These are phyloP conservation scores for Zaprionus inermis DNA, from an alignment of 1,140 invertebrate genomes.

Conservation along the genomic window DNA sequence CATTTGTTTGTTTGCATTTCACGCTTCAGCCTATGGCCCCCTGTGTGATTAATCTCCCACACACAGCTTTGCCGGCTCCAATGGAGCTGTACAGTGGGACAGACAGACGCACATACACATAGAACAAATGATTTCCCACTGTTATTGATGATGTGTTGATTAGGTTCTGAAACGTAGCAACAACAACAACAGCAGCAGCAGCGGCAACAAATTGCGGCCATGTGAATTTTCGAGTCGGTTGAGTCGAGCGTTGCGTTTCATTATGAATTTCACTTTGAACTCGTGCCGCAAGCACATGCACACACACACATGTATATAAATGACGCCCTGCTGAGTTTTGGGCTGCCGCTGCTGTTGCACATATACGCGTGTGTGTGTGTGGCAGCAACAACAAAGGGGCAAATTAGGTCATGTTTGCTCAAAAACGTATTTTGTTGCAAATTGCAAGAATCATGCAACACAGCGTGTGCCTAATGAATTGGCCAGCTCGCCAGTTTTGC, in stretches of 20 bases:
- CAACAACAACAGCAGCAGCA: conserved; percentile 15
- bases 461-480: conserved; percentile 79
- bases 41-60: conserved; percentile 74
- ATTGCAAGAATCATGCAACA: conserved; percentile 72
- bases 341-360: conserved; percentile 32
- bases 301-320: background rate
- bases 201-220: conserved; percentile 70
- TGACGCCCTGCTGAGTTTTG: conserved; percentile 41
- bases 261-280: conserved; percentile 76
- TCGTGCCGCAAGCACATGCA: conserved; percentile 57
- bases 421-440: conserved; percentile 60
- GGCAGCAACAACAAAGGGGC: conserved; percentile 10
- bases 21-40: conserved; percentile 57
- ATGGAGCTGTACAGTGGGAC: conserved; percentile 40
- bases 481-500: conserved; percentile 18
- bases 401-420: conserved; percentile 75
- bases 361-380: conserved; percentile 25
- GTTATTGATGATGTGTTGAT: conserved; percentile 84
- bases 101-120: conserved; percentile 14
- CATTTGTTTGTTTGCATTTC: conserved; percentile 72
- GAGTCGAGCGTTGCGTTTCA: conserved; percentile 58
- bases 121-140: conserved; percentile 75
- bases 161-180: conserved; percentile 70
- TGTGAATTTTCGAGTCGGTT: conserved; percentile 63
- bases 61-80: conserved; percentile 29